Evolutionary conservation across 1,140 invertebrate genomes (phyloP), one percentile per base, ranked within the genome.

Genomic region (Heliconius nattereri): DNA sequence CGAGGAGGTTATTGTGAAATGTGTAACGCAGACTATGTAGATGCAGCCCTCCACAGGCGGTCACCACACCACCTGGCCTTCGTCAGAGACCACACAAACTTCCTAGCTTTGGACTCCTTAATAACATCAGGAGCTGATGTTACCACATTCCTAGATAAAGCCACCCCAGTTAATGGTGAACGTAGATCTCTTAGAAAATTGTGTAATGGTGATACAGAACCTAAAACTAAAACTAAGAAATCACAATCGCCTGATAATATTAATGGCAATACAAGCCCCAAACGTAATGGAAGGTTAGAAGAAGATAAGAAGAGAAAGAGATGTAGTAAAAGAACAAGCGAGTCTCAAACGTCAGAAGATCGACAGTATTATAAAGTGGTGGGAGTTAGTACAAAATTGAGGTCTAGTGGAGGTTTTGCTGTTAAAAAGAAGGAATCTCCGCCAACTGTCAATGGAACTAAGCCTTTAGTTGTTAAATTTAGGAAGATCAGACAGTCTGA

Each of bases 311-410:
- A 87, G 77, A 92, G 89, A 75, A 91, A 91, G 6, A 84, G 91
- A 70, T 91, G 90, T 73, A 89, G 88, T 95, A 87, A 91, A 95
- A 60, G 96, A 95, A 23, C 95, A 93, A 26, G 95, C 95, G 87
- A 96, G 95, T 87, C 95, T 94, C 87, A 89, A 95, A 8, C 95
- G 35, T 86, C 85, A 95, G 77, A 95, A 95, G 83, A 96, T 95
- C 95, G 95, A 83, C 96, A 96, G 49, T 97, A 97, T 89, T 97
- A 97, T 83, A 97, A 97, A 88, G 96, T 97, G 3, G 97, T 97
- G 85, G 96, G 97, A 20, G 94, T 97, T 77, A 96, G 96, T 76
- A 96, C 96, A 20, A 97, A 97, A 83, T 85, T 97, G 37, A 90
- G 96, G 11, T 97, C 96, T 7, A 96, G 96, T 80, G 92, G 94